These are phyloP conservation scores for Mycetomoellerius zeteki DNA, from an alignment of 1,140 invertebrate species.

Conservation along the genomic window DNA sequence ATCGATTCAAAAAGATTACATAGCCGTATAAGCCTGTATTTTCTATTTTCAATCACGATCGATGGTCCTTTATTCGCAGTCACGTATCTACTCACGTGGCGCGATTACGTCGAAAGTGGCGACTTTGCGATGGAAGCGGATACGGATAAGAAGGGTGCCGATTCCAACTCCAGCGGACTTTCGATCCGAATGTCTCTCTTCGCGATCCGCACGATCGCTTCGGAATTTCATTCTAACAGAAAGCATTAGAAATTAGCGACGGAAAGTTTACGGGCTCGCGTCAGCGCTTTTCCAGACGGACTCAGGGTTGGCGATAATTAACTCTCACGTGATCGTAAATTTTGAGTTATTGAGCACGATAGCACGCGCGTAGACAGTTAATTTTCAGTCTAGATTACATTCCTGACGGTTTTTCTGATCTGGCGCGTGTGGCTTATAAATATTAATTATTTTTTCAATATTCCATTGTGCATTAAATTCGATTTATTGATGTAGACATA, in stretches of 20 bases:
- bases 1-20: slow-evolving; percentile 31
- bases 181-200: background rate
- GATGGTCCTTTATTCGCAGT: slow-evolving; percentile 5
- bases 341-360: slow-evolving; percentile 27
- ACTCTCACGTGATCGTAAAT: slow-evolving; percentile 10
- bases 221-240: background rate
- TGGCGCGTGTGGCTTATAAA: slow-evolving; percentile 13
- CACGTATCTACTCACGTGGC: background rate
- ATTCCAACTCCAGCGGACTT: background rate
- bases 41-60: slow-evolving; percentile 47
- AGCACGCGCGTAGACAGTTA: slow-evolving; percentile 17
- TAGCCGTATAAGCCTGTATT: background rate
- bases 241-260: slow-evolving; percentile 2
- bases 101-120: background rate
- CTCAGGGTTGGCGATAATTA: slow-evolving; percentile 21
- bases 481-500: slow-evolving; percentile 27
- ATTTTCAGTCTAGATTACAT: slow-evolving; percentile 17
- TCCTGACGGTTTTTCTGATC: background rate
- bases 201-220: background rate
- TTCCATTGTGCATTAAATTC: slow-evolving; percentile 21
- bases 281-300: background rate
- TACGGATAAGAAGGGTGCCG: background rate
- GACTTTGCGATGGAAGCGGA: background rate
- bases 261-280: background rate
- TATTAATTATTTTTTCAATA: slow-evolving; percentile 26